A percentile compares a stretch with the other conserved stretches of the same genome.
Evolutionary conservation across 2,888 invertebrate species (phyloP).

Genomic region (Bembecia ichneumoniformis): DNA sequence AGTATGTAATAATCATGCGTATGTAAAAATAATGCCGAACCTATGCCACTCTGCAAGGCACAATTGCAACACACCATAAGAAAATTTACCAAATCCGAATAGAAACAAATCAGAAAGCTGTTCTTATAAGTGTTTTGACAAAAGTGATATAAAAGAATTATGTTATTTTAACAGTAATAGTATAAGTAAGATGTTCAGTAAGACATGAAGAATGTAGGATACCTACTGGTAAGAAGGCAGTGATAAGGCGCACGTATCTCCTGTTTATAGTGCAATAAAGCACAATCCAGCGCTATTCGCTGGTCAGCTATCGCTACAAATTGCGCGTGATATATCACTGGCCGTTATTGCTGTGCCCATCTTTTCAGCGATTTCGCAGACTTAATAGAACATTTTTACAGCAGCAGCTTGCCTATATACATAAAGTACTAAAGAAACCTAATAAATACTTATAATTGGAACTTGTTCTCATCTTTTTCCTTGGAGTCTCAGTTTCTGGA

Average conservation of each 20-base stretch:
- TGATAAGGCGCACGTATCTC: not conserved
- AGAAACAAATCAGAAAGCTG: too few species aligned
- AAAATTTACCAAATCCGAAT: too few species aligned
- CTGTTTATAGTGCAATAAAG: conserved; percentile 52
- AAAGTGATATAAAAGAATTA: not conserved
- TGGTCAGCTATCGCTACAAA: conserved; percentile 60
- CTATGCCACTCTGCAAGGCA: too few species aligned
- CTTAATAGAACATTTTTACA: conserved; percentile 7
- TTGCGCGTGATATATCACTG: conserved; percentile 61
- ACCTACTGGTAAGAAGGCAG: too few species aligned
- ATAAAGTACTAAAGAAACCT: not conserved
- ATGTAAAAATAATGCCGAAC: too few species aligned
- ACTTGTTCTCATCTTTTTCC: not conserved
- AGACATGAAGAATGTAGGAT: too few species aligned
- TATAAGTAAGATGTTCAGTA: too few species aligned
- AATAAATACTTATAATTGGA: too few species aligned
- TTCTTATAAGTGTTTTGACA: not conserved
- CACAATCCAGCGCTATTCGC: conserved; percentile 38
- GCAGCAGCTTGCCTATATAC: conserved; percentile 5
- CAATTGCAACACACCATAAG: too few species aligned
- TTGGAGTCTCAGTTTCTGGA: not conserved
- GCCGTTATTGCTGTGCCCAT: conserved; percentile 29
- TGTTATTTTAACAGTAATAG: too few species aligned
- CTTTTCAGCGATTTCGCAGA: not conserved
- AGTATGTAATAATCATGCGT: too few species aligned